Conservation (phyloP, 2,113 vertebrate species). For the Agelaius tricolor region DNA sequence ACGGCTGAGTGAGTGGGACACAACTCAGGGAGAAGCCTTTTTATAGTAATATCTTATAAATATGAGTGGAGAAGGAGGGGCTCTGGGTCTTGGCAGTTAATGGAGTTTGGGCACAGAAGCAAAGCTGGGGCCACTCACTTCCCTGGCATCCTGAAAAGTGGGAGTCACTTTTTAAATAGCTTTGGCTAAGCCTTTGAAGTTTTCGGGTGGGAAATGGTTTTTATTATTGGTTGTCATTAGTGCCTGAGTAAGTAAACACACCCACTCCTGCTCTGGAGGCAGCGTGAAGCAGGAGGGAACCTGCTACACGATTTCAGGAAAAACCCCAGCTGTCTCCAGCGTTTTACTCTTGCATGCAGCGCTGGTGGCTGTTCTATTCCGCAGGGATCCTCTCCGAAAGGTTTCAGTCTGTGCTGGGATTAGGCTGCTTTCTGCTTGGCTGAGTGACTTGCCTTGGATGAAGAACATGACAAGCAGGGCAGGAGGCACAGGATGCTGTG, state of each 20-base stretch:
- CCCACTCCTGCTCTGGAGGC: conserved; percentile 1
- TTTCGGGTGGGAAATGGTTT: conserved; percentile 8
- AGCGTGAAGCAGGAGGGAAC: neutral
- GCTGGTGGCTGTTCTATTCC: neutral
- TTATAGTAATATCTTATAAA: neutral
- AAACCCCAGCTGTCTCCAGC: neutral
- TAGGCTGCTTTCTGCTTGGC: neutral
- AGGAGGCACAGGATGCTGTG: conserved; percentile 1
- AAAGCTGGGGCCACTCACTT: neutral
- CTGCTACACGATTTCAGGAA: neutral
- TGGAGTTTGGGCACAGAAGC: neutral
- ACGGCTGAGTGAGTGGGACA: neutral
- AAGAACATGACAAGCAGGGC: neutral
- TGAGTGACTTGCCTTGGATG: conserved; percentile 9
- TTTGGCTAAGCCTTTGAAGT: neutral
- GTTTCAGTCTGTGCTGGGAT: neutral
- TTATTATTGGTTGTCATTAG: conserved; percentile 14
- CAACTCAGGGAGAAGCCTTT: neutral
- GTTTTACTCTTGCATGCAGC: neutral
- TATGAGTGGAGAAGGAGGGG: neutral
- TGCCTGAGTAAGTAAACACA: conserved; percentile 23
- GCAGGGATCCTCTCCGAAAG: neutral
- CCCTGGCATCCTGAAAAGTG: neutral
- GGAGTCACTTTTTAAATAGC: neutral
- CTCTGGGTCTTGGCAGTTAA: neutral